phyloP scores from a whole-genome alignment of 2,113 vertebrate genomes.

The Corvus cornix region DNA sequence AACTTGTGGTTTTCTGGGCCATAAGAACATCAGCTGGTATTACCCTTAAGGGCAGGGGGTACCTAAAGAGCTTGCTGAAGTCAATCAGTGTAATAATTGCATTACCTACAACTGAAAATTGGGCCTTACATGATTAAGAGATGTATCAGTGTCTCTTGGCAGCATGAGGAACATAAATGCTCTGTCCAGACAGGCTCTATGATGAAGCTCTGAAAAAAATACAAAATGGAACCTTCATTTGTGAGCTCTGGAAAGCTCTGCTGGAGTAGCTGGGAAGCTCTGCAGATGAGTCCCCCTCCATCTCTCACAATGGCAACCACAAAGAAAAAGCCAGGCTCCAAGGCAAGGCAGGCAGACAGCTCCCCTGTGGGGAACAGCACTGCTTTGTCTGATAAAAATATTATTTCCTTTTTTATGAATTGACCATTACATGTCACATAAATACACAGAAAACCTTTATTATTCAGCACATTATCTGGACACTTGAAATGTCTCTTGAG shows the following conservation, averaged over 20 bases:
- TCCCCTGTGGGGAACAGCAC: not conserved
- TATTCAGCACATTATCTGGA: not conserved
- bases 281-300: accelerated
- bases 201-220: not conserved
- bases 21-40: not conserved
- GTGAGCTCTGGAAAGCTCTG: not conserved
- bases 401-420: not conserved
- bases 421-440: not conserved
- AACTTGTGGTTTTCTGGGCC: not conserved
- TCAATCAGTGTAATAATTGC: not conserved
- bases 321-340: not conserved
- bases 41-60: not conserved
- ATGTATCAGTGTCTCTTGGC: not conserved
- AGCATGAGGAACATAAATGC: not conserved
- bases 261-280: not conserved
- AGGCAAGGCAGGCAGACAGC: not conserved
- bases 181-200: not conserved
- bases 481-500: not conserved
- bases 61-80: not conserved
- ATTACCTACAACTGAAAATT: not conserved
- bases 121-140: not conserved
- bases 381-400: not conserved
- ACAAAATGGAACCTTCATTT: not conserved
- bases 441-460: not conserved
- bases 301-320: accelerated